Conservation (phyloP, 2,113 vertebrate genomes). For the Malaclemys terrapin region DNA sequence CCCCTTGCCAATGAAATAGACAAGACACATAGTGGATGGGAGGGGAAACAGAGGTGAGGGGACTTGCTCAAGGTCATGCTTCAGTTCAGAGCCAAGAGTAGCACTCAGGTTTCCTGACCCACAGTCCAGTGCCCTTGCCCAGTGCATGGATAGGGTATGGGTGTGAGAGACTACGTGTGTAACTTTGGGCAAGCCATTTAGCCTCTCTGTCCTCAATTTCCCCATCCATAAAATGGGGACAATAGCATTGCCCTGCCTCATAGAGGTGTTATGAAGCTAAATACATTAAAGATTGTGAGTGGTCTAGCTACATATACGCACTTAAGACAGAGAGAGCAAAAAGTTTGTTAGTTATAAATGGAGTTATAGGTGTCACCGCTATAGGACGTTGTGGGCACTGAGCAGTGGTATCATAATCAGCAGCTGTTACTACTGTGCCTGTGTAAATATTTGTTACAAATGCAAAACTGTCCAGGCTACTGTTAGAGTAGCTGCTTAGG, state of each 20-base stretch:
- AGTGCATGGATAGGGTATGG: accelerated
- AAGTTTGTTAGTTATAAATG: not conserved
- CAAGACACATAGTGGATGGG: not conserved
- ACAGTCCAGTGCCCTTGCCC: not conserved
- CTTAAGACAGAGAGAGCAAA: not conserved
- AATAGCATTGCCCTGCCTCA: too few species aligned
- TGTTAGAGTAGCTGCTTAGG: not conserved
- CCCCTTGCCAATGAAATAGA: not conserved
- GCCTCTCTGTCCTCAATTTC: too few species aligned
- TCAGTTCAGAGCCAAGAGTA: not conserved
- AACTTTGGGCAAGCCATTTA: not conserved
- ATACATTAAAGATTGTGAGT: not conserved
- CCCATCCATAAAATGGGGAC: too few species aligned
- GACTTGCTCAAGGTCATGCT: accelerated
- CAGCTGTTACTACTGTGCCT: not conserved
- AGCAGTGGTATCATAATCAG: not conserved
- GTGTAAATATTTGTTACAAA: not conserved
- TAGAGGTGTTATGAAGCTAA: not conserved
- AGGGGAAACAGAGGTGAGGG: not conserved
- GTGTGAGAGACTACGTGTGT: accelerated
- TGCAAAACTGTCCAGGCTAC: not conserved
- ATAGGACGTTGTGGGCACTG: not conserved
- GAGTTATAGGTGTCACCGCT: not conserved
- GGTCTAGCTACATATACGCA: not conserved
- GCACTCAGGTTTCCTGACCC: not conserved